Evolutionary conservation across 2,113 vertebrate genomes (phyloP), one percentile per base, ranked within the genome.

Genomic region (Tachysurus fulvidraco): DNA sequence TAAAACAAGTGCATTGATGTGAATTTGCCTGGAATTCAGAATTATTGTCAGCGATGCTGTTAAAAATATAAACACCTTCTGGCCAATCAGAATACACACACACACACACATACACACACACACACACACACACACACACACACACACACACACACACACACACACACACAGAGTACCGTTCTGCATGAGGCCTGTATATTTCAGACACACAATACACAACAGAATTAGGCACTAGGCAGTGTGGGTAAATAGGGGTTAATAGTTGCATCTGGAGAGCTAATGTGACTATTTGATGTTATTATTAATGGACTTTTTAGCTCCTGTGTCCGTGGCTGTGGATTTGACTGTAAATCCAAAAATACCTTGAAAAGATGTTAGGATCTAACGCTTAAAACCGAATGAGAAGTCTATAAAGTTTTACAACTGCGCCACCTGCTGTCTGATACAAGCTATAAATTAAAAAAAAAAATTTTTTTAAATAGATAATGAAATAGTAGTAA

Each of bases 361-460:
- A 17, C 69, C 44, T 14, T n/a, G 12, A 76, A 50, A 14, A 12
- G 23, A 50, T 44, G 17, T 50, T 50, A 50, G 16, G 44, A 4
- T 46, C 9, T 23, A 23, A 73, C 10, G 25, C 41, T 46, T 50
- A 13, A 74, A 74, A 50, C 0, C 69, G 4, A 71, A 41, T 30
- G 4, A n/a, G 17, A 41, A 16, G 16, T 21, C 17, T 9, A 52
- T 77, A 59, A 21, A 80, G 11, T 16, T 79, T 28, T 57, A 60
- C 8, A 46, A 21, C 11, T 76, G 73, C 46, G 44, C 81, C 81
- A 74, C 59, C 82, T 76, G 62, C 81, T 87, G 88, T 41, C 44
- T 25, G 23, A 13, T 57, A 13, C 5, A 23, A 64, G 30, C 28
- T 50, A 86, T 59, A 10, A 28, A 78, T 23, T 30, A 17, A 17